Conservation (phyloP, 2,797 vertebrate species). For the Takifugu ocellatus region DNA sequence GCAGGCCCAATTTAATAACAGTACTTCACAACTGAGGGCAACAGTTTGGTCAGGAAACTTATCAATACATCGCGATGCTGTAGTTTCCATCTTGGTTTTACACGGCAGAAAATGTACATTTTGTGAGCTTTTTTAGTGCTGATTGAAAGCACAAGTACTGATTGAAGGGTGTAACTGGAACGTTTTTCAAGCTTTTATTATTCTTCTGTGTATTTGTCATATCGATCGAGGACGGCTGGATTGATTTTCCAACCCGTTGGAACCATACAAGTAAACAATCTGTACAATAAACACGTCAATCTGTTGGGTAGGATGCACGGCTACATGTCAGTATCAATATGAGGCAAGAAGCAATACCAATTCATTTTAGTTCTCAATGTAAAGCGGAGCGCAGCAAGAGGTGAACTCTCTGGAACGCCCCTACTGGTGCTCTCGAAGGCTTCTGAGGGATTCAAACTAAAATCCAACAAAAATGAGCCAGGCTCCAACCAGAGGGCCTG, state of each 20-base stretch:
- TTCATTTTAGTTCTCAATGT: not conserved
- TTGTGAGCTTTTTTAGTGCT: not conserved
- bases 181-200: not conserved
- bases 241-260: constrained; percentile 13
- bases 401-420: constrained; percentile 16
- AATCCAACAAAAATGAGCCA: not conserved
- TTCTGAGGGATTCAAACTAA: constrained; percentile 5
- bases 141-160: constrained; percentile 1
- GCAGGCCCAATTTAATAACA: constrained; percentile 9
- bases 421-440: constrained; percentile 9
- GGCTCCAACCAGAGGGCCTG: constrained; percentile 20
- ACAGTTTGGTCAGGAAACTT: constrained; percentile 20
- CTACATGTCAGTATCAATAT: constrained; percentile 3
- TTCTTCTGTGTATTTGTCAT: constrained; percentile 5
- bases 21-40: constrained; percentile 39
- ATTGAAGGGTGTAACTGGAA: not conserved
- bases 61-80: constrained; percentile 5
- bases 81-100: not conserved
- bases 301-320: not conserved
- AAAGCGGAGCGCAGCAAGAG: not conserved
- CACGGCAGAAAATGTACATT: not conserved
- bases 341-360: constrained; percentile 10
- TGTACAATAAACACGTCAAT: constrained; percentile 15
- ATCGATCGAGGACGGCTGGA: not conserved
- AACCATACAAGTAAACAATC: constrained; percentile 20